These are phyloP conservation scores for Drosophila sulfurigaster DNA, from an alignment of 1,140 invertebrate genomes.

Conservation along the genomic window DNA sequence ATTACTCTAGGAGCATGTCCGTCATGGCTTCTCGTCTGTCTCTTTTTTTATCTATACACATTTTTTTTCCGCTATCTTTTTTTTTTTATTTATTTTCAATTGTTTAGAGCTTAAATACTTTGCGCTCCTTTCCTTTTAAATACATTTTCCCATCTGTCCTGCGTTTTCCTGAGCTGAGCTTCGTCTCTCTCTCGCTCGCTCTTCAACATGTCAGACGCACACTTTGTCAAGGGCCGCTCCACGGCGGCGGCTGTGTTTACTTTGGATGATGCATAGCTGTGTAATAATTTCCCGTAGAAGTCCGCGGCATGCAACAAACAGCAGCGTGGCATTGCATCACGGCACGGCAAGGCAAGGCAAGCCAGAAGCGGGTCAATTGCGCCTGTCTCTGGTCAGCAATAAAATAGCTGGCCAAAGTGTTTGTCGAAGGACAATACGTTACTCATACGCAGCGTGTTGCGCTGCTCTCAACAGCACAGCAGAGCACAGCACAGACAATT, in stretches of 20 bases:
- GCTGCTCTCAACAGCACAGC: background rate
- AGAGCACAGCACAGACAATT: conserved; percentile 19
- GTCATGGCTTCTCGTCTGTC: conserved; percentile 41
- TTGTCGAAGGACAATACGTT: conserved; percentile 32
- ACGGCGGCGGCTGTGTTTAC: conserved; percentile 58
- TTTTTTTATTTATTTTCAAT: conserved; percentile 58
- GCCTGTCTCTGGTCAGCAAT: conserved; percentile 14
- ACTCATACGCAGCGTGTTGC: conserved; percentile 38
- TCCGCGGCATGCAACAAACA: conserved; percentile 63
- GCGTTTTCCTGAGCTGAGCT: background rate
- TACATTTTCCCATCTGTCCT: conserved; percentile 17
- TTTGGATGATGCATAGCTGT: conserved; percentile 79
- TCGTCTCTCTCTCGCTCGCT: conserved; percentile 7
- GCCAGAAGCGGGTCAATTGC: conserved; percentile 28
- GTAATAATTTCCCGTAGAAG: conserved; percentile 79
- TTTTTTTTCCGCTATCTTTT: conserved; percentile 12
- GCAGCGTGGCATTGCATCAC: conserved; percentile 32
- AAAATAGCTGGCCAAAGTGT: conserved; percentile 30
- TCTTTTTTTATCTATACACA: background rate
- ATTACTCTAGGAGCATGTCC: conserved; percentile 74
- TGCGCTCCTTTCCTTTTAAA: conserved; percentile 14
- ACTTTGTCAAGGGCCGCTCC: conserved; percentile 40
- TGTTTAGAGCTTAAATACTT: conserved; percentile 71
- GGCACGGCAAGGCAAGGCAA: background rate
- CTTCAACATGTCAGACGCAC: conserved; percentile 67